Conservation (phyloP, 2,888 invertebrate genomes). For the Temnothorax ravouxi region DNA sequence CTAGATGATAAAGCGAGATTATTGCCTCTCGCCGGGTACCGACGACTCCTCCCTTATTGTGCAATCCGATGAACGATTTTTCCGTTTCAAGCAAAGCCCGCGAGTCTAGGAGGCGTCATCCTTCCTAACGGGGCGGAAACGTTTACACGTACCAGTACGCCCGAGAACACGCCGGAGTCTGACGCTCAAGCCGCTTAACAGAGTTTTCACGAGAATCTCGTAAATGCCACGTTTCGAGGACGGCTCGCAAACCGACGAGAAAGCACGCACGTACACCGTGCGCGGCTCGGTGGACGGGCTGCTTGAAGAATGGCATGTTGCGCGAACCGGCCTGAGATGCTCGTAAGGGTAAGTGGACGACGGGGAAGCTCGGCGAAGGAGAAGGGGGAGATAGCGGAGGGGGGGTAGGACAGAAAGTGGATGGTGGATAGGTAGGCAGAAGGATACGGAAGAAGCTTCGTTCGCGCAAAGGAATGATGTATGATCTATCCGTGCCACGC, state of each 20-base stretch:
- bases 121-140: conserved; percentile 48
- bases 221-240: conserved; percentile 68
- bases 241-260: conserved; percentile 68
- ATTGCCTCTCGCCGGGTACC: background rate
- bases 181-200: conserved; percentile 70
- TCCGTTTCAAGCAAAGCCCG: conserved; percentile 30
- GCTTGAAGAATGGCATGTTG: conserved; percentile 78
- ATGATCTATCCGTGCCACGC: conserved; percentile 81
- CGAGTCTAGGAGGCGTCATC: conserved; percentile 33
- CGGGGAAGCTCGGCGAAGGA: conserved; percentile 56
- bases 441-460: conserved; percentile 75
- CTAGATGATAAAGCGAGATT: conserved; percentile 24
- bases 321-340: conserved; percentile 66
- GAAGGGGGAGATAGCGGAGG: conserved; percentile 29
- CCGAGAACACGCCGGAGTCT: conserved; percentile 37
- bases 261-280: conserved; percentile 73
- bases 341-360: conserved; percentile 76
- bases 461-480: conserved; percentile 81
- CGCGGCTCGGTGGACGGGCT: conserved; percentile 54
- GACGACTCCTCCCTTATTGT: conserved; percentile 28
- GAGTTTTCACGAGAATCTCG: conserved; percentile 77
- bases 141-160: conserved; percentile 50
- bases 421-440: conserved; percentile 66
- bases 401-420: conserved; percentile 46
- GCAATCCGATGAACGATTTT: conserved; percentile 38